These are phyloP conservation scores for Atlantisia rogersi DNA, from an alignment of 2,113 vertebrate genomes.

Conservation along the genomic window DNA sequence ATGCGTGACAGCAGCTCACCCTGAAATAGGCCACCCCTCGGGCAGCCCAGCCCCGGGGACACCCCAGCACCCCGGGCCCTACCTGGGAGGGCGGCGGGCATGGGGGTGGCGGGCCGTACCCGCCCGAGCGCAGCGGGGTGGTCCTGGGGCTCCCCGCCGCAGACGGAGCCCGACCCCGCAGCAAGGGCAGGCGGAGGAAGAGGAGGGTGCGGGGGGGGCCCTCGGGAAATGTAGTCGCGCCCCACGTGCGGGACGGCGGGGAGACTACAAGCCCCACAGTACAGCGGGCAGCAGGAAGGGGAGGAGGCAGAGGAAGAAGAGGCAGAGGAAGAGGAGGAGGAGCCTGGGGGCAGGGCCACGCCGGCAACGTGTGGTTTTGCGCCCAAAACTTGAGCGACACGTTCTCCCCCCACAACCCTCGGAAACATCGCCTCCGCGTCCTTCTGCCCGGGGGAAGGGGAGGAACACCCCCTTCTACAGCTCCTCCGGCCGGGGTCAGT, in stretches of 20 bases:
- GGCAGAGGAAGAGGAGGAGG: background rate
- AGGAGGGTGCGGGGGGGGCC: accelerated
- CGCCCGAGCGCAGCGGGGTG: background rate
- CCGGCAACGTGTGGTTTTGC: accelerated
- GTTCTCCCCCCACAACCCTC: accelerated
- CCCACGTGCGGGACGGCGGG: accelerated
- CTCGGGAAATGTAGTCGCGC: conserved; percentile 31
- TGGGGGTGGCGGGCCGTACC: background rate
- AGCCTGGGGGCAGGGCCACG: accelerated
- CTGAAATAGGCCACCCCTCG: too few species aligned
- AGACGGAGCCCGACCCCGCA: background rate
- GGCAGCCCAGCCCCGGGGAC: background rate
- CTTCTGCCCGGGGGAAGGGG: too few species aligned
- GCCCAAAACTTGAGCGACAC: accelerated
- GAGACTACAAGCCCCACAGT: background rate
- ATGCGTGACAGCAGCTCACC: background rate
- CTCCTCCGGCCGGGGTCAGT: too few species aligned
- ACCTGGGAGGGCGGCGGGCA: background rate
- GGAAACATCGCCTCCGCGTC: background rate
- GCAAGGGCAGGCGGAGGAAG: background rate
- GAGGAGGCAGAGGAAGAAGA: background rate
- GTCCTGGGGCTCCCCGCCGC: background rate
- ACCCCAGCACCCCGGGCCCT: background rate
- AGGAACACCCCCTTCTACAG: too few species aligned
- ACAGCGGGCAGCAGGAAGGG: background rate